phyloP scores from a whole-genome alignment of 1,140 invertebrate genomes.

The Trichonephila clavata region DNA sequence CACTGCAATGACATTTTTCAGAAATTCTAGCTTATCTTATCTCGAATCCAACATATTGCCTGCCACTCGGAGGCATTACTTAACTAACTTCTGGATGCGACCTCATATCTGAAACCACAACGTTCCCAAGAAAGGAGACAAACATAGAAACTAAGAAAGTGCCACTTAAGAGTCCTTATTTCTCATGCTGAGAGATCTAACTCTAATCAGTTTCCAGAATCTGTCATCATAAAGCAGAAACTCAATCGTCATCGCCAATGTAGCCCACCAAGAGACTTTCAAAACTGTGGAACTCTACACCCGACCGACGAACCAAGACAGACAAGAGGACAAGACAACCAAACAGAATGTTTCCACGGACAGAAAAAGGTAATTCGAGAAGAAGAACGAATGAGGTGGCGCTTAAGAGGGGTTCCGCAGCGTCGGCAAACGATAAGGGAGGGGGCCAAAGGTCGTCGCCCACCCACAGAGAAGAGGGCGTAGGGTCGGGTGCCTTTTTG shows the following conservation, averaged over 20 bases:
- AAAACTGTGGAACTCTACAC: background rate
- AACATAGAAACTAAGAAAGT: background rate
- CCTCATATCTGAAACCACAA: background rate
- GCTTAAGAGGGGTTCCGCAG: conserved; percentile 14
- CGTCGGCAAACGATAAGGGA: conserved; percentile 60
- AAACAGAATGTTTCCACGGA: background rate
- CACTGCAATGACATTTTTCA: no score
- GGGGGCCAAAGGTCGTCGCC: conserved; percentile 61
- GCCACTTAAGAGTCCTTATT: background rate
- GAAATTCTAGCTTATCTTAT: no score
- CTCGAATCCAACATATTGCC: no score
- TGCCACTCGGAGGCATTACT: no score
- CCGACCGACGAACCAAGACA: conserved; percentile 23
- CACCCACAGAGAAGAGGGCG: conserved; percentile 59
- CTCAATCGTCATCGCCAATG: background rate
- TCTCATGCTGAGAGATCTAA: background rate
- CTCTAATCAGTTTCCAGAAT: background rate
- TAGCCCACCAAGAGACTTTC: background rate
- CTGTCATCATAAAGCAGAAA: conserved; percentile 24
- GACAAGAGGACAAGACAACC: conserved; percentile 47
- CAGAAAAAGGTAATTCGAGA: background rate
- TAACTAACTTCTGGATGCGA: background rate
- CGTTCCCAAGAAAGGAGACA: background rate
- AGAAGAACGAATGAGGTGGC: conserved; percentile 46
- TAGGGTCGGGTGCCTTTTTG: conserved; percentile 11